A percentile compares a stretch with the other conserved stretches of the same genome.
These are phyloP conservation scores for Nephrocerus scutellatus DNA, from an alignment of 2,888 invertebrate species.

Conservation along the genomic window DNA sequence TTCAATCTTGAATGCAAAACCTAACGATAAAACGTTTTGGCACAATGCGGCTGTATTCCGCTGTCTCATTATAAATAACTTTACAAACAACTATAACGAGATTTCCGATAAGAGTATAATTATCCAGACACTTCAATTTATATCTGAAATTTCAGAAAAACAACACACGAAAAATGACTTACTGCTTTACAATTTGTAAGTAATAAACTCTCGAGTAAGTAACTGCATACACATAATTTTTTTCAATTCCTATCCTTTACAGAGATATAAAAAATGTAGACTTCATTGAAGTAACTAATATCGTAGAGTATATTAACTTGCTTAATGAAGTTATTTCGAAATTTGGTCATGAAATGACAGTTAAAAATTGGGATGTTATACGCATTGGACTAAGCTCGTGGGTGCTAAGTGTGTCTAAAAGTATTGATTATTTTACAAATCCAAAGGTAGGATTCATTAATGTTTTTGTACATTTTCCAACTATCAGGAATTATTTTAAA, in stretches of 20 bases:
- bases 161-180: slow-evolving; percentile 37
- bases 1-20: slow-evolving; percentile 32
- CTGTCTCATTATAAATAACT: slow-evolving; percentile 39
- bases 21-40: slow-evolving; percentile 33
- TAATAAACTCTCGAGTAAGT: no score
- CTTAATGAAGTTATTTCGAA: slow-evolving; percentile 34
- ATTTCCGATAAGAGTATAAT: slow-evolving; percentile 38
- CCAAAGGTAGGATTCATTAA: slow-evolving; percentile 51
- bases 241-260: slow-evolving; percentile 8
- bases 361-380: slow-evolving; percentile 66
- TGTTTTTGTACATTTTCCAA: background rate
- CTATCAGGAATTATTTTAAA: background rate
- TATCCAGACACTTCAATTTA: slow-evolving; percentile 29
- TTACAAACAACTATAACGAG: slow-evolving; percentile 34
- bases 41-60: slow-evolving; percentile 35
- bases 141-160: slow-evolving; percentile 40
- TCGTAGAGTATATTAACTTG: slow-evolving; percentile 41
- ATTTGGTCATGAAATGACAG: slow-evolving; percentile 36
- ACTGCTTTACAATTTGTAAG: slow-evolving; percentile 50
- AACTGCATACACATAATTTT: no score
- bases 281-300: slow-evolving; percentile 29
- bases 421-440: slow-evolving; percentile 44
- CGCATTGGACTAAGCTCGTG: slow-evolving; percentile 65
- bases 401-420: slow-evolving; percentile 52
- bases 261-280: slow-evolving; percentile 34